Base-by-base conservation (phyloP, 2,888 invertebrate genomes). In the Andrena fulva region DNA sequence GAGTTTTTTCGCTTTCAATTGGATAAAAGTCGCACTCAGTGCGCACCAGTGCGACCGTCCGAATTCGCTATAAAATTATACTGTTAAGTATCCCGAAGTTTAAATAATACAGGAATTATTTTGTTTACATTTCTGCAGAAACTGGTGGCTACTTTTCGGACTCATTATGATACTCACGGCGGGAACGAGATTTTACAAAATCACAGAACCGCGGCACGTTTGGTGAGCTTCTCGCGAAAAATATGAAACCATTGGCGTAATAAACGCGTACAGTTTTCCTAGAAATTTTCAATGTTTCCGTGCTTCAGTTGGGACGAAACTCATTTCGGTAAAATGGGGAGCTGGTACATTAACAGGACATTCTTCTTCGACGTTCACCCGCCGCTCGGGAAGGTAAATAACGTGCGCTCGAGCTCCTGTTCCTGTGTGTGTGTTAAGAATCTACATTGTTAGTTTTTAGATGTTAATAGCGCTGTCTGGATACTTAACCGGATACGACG, bases 361-460 rank as follows among this genome's bases (percentile, higher is more conserved):
- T 99, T 99, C 94, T 99, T 99, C 95, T 99, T 99, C 94, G 99
- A 99, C 95, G 99, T 99, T 1, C 99, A 99, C 95, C 99, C 99
- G 78, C 99, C 99, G 27, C 95, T 99, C 70, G 99, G 99, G 90
- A 99, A 99, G 96, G 98, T 98, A 95, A 84, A 54, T 77, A 16
- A 31, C 29, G 54, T 29, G 16, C 31, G 1, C n/a, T 16, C 20
- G 59, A 71, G 20, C 69, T 62, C 16, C 31, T 56, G 16, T 73
- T 66, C 16, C 12, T 16, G n/a, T 24, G 8, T 20, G 20, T 16
- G n/a, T 31, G 10, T 20, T 20, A 63, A 60, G 29, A 24, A 48
- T 35, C 8, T 48, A 27, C 27, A 59, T 66, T 69, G 60, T 84
- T 76, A 69, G n/a, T 75, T 82, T 87, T 86, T 95, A 99, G 98